Conservation (phyloP, 2,888 invertebrate species). For the Polylopha cassiicola region DNA sequence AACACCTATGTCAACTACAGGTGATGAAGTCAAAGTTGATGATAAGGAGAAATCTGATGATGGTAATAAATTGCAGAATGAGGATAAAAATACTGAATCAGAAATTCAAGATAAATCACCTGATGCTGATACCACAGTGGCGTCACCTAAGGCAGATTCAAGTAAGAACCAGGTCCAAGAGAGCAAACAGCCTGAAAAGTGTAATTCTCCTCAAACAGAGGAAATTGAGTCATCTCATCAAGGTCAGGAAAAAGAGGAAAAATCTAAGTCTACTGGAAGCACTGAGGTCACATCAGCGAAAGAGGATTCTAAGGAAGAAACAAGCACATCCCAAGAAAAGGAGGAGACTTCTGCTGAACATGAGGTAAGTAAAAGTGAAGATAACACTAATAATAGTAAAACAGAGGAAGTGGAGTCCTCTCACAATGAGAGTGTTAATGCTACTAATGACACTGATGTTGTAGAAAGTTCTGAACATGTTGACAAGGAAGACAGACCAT, state of each 20-base stretch:
- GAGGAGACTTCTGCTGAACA: constrained; percentile 32
- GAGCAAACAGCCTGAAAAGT: constrained; percentile 31
- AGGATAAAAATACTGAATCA: constrained; percentile 22
- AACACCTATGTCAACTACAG: constrained; percentile 52
- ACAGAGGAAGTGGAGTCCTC: constrained; percentile 44
- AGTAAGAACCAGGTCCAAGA: constrained; percentile 49
- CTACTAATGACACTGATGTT: constrained; percentile 64
- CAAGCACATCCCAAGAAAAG: constrained; percentile 33
- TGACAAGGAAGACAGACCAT: constrained; percentile 12
- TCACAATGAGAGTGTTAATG: constrained; percentile 39
- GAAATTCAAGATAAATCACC: constrained; percentile 30
- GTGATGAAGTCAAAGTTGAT: constrained; percentile 40
- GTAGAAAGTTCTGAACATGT: constrained; percentile 47
- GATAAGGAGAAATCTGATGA: constrained; percentile 28
- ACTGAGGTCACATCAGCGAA: constrained; percentile 40
- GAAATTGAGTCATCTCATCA: background rate
- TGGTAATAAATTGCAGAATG: constrained; percentile 28
- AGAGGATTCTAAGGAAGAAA: constrained; percentile 28
- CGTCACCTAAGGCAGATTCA: constrained; percentile 33
- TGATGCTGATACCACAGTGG: constrained; percentile 40
- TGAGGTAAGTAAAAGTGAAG: constrained; percentile 68
- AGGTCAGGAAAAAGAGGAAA: constrained; percentile 35
- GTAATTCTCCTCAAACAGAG: constrained; percentile 6
- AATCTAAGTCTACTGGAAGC: constrained; percentile 43
- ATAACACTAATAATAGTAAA: constrained; percentile 40